Percentiles rank a stretch among this genome's conserved stretches.
phyloP scores from a whole-genome alignment of 2,113 vertebrate species.

The Lutjanus erythropterus region DNA sequence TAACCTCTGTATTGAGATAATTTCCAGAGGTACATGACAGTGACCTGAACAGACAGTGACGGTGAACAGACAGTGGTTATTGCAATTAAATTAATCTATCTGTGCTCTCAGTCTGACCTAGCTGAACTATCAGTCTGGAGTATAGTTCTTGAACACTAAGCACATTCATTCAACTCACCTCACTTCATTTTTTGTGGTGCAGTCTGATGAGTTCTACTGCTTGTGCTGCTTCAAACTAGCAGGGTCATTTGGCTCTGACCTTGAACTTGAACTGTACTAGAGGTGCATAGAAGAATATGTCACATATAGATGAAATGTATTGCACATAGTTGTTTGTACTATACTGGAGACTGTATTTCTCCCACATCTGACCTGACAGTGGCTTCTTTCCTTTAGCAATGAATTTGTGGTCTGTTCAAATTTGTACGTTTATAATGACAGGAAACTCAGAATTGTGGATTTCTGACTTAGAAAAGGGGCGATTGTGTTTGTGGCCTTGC shows the following conservation, averaged over 20 bases:
- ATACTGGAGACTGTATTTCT: neutral
- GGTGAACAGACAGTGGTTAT: neutral
- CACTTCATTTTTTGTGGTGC: neutral
- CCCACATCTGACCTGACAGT: neutral
- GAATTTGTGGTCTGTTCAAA: neutral
- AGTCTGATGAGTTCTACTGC: neutral
- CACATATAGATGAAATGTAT: neutral
- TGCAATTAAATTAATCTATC: neutral
- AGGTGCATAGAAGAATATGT: neutral
- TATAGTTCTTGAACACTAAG: neutral
- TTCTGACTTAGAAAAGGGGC: neutral
- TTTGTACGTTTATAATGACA: neutral
- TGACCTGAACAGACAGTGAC: too few relatives aligned
- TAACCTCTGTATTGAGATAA: neutral
- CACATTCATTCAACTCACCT: neutral
- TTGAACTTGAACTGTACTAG: neutral
- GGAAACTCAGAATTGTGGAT: neutral
- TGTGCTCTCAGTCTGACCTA: neutral
- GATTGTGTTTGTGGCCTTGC: conserved; percentile 18
- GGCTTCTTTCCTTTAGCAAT: neutral
- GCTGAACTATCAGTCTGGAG: neutral
- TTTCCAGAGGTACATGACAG: neutral
- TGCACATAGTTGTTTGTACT: neutral
- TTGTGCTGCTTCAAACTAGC: neutral
- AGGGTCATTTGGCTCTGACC: conserved; percentile 1